Conservation (phyloP, 2,888 invertebrate species). For the Melinaea marsaeus region DNA sequence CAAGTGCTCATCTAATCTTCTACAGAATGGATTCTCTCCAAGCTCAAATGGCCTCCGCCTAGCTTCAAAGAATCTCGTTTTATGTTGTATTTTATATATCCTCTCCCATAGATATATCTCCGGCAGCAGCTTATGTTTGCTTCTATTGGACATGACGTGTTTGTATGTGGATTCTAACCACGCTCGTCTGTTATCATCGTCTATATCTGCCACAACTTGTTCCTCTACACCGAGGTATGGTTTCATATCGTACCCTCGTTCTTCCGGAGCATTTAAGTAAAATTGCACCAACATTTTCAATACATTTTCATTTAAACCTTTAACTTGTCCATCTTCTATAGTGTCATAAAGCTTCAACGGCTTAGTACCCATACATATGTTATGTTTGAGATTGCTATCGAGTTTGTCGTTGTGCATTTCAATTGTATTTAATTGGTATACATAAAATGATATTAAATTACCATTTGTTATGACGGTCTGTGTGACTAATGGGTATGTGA, state of each 20-base stretch:
- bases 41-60: conserved; percentile 84
- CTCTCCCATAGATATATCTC: conserved; percentile 90
- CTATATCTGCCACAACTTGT: conserved; percentile 81
- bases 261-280: conserved; percentile 83
- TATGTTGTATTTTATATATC: conserved; percentile 86
- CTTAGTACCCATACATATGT: conserved; percentile 88
- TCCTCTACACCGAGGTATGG: conserved; percentile 82
- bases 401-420: conserved; percentile 80
- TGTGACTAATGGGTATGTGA: conserved; percentile 93
- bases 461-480: conserved; percentile 95
- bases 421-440: conserved; percentile 95
- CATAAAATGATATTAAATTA: conserved; percentile 88
- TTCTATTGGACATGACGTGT: conserved; percentile 82
- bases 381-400: conserved; percentile 83
- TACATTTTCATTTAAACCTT: conserved; percentile 89
- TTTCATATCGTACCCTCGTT: conserved; percentile 80
- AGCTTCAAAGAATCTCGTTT: conserved; percentile 83
- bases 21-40: conserved; percentile 76
- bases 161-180: conserved; percentile 86
- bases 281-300: conserved; percentile 84
- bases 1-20: conserved; percentile 82
- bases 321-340: conserved; percentile 83
- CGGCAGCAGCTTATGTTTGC: conserved; percentile 78
- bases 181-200: conserved; percentile 80
- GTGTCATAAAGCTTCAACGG: conserved; percentile 85